Base-by-base conservation (phyloP, 2,888 invertebrate species). In the Ecliptopera silaceata region DNA sequence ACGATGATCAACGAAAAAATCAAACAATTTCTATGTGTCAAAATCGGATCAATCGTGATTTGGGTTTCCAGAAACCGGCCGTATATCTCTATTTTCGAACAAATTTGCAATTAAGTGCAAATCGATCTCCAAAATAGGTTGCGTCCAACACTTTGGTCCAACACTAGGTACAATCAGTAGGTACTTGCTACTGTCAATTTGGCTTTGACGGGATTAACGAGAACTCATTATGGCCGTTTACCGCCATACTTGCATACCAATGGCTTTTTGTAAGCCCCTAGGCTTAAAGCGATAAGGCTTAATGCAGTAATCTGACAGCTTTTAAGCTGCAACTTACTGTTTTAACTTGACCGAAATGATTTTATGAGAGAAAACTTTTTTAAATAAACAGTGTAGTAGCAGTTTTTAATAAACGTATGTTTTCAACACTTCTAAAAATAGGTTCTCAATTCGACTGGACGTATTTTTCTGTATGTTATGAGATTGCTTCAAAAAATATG, bases 201-300 rank as follows among this genome's bases (percentile, higher is more conserved):
- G 63, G 69, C 68, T 74, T 69, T 72, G 68, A 70, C 56, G 61
- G 65, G 66, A 74, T 77, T 75, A 73, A 68, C 66, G 61, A 62
- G 68, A 68, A 69, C 72, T 77, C 78, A 77, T 79, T 77, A 79
- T 64, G 46, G 63, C 51, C 58, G 57, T 55, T 53, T 45, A 39
- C 29, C 18, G 44, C 29, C 15, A 44, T 13, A 43, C 50, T 47
- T 57, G 59, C 56, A 56, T 63, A 57, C 38, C 38, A 51, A 58
- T 52, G 38, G 52, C 43, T 52, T 44, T 50, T 43, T 47, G 57
- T 52, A 57, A 57, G 47, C 57, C 43, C 18, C 20, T 22, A 15
- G 31, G 41, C 3, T 15, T 53, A 22, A 45, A 18, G 31, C 38
- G 29, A 38, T 38, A 38, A 31, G 15, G 13, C 39, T 48, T 18